A percentile compares a stretch with the other conserved stretches of the same genome.
These are phyloP conservation scores for Acrocephalus arundinaceus DNA, from an alignment of 2,113 vertebrate genomes.

Conservation along the genomic window DNA sequence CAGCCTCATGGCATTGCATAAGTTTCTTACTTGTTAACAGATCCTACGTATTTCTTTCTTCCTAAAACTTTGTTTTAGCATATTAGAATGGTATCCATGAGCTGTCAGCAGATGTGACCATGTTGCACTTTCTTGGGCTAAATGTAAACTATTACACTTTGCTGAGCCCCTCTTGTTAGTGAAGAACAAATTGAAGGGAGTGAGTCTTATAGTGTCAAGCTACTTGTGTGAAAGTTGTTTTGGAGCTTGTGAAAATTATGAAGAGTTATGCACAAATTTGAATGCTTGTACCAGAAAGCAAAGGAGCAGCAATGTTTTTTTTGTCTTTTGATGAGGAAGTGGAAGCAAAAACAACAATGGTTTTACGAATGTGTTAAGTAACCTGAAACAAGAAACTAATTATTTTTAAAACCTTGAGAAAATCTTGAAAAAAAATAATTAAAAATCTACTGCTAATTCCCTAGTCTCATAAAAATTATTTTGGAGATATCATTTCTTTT, in stretches of 20 bases:
- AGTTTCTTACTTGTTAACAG: neutral
- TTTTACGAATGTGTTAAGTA: neutral
- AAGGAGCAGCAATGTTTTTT: neutral
- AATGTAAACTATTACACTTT: neutral
- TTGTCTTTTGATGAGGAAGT: neutral
- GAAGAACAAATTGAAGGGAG: neutral
- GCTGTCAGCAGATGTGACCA: neutral
- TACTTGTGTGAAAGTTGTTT: neutral
- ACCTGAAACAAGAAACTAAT: neutral
- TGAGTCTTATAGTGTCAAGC: neutral
- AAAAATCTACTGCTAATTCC: neutral
- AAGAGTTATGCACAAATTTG: neutral
- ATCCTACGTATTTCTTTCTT: neutral
- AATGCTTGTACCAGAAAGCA: neutral
- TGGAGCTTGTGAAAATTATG: neutral
- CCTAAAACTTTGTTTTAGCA: neutral
- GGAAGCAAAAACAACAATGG: neutral
- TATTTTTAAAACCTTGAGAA: neutral
- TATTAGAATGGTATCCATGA: neutral
- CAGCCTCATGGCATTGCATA: rapidly evolving
- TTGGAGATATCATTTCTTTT: neutral
- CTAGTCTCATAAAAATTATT: neutral
- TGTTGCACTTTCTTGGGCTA: neutral
- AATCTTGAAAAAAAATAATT: neutral
- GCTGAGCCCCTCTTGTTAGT: neutral